Conservation (phyloP, 2,797 vertebrate species). For the Hydrolagus colliei region DNA sequence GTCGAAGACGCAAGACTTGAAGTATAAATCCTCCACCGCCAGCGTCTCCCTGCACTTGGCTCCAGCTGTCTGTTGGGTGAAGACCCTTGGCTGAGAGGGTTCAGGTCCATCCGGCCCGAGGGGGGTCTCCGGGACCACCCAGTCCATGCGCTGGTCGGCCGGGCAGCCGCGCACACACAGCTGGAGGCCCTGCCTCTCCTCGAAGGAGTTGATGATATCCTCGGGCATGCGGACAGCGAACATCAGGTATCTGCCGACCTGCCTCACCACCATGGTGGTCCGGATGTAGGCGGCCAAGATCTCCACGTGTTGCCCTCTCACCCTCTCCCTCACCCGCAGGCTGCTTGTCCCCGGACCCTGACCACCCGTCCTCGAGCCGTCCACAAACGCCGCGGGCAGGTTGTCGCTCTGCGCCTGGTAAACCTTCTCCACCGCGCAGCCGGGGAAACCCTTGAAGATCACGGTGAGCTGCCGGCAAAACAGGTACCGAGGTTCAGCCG, state of each 20-base stretch:
- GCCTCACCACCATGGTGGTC: conserved; percentile 89
- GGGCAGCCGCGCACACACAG: conserved; percentile 89
- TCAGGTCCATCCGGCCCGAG: conserved; percentile 45
- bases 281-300: conserved; percentile 94
- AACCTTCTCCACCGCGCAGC: conserved; percentile 93
- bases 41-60: conserved; percentile 89
- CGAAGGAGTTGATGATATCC: conserved; percentile 82
- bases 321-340: conserved; percentile 83
- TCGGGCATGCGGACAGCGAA: conserved; percentile 93
- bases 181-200: conserved; percentile 88
- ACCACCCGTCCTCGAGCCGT: conserved; percentile 88
- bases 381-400: conserved; percentile 82
- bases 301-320: conserved; percentile 86
- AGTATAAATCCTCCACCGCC: conserved; percentile 92
- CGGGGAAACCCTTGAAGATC: conserved; percentile 97
- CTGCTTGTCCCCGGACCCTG: conserved; percentile 83
- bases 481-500: not conserved
- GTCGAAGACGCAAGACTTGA: conserved; percentile 94
- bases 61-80: conserved; percentile 74
- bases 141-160: conserved; percentile 79
- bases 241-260: conserved; percentile 90
- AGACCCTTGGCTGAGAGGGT: conserved; percentile 46
- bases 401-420: conserved; percentile 91
- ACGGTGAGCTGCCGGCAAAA: conserved; percentile 74
- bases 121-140: conserved; percentile 59